These are phyloP conservation scores for Danaus plexippus DNA, from an alignment of 1,140 invertebrate species.

Conservation along the genomic window DNA sequence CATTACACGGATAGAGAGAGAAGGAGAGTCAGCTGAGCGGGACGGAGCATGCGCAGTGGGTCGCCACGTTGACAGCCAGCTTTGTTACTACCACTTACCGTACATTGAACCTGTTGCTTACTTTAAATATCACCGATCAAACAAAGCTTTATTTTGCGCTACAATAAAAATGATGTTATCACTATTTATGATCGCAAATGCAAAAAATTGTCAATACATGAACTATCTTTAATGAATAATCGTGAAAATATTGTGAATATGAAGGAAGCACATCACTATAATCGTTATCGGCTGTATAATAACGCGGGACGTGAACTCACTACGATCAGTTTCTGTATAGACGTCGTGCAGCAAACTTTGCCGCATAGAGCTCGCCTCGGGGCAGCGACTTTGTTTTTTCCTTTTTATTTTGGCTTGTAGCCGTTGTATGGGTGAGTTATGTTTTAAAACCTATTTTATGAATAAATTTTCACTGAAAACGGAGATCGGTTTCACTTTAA, in stretches of 20 bases:
- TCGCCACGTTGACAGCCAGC: no score
- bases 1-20: neutral
- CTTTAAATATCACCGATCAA: no score
- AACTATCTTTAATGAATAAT: no score
- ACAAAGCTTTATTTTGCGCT: no score
- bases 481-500: neutral
- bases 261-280: constrained; percentile 16
- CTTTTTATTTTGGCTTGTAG: constrained; percentile 73
- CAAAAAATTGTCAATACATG: no score
- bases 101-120: no score
- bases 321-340: constrained; percentile 62
- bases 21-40: constrained; percentile 3
- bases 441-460: constrained; percentile 17
- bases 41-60: no score
- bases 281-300: constrained; percentile 42
- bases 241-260: neutral
- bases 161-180: no score
- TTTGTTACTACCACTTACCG: no score
- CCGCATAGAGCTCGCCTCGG: constrained; percentile 48
- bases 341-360: constrained; percentile 33
- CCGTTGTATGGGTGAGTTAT: constrained; percentile 73
- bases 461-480: neutral
- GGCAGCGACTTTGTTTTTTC: constrained; percentile 56
- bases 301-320: constrained; percentile 36
- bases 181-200: no score